Evolutionary conservation across 2,888 invertebrate genomes (phyloP).

Genomic region (Ariolimax columbianus): DNA sequence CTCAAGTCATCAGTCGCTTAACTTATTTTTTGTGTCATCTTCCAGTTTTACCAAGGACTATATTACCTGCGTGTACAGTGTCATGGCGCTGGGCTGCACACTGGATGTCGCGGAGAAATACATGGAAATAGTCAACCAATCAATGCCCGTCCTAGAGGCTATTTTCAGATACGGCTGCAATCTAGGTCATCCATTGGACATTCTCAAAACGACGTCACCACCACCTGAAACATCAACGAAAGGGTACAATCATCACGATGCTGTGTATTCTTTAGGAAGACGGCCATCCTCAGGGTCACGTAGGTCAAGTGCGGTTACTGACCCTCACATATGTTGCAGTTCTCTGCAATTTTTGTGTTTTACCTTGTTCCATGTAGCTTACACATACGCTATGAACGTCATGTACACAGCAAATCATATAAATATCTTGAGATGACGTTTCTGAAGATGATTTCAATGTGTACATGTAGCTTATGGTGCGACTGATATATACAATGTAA

Average conservation of each 20-base stretch:
- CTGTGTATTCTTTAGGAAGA: not conserved
- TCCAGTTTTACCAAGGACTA: constrained; percentile 67
- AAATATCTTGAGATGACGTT: constrained; percentile 9
- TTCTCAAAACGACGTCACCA: constrained; percentile 54
- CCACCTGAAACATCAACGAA: constrained; percentile 1
- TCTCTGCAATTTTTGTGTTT: not conserved
- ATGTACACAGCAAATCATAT: not conserved
- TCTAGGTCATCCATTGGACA: constrained; percentile 56
- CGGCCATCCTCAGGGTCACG: not conserved
- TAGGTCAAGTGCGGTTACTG: not conserved
- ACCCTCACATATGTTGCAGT: not conserved
- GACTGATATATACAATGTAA: not conserved
- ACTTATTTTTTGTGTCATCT: not conserved
- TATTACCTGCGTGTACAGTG: constrained; percentile 67
- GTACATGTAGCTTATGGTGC: not conserved
- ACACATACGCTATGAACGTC: not conserved
- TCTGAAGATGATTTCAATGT: not conserved
- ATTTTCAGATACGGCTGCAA: constrained; percentile 55
- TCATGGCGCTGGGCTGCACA: constrained; percentile 69
- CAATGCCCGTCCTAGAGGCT: constrained; percentile 55
- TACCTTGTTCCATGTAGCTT: not conserved
- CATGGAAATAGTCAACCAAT: constrained; percentile 65
- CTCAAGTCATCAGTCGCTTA: not conserved
- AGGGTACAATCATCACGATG: not conserved
- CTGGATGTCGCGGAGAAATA: constrained; percentile 67